Conservation (phyloP, 2,113 vertebrate genomes). For the Trogon melanurus region DNA sequence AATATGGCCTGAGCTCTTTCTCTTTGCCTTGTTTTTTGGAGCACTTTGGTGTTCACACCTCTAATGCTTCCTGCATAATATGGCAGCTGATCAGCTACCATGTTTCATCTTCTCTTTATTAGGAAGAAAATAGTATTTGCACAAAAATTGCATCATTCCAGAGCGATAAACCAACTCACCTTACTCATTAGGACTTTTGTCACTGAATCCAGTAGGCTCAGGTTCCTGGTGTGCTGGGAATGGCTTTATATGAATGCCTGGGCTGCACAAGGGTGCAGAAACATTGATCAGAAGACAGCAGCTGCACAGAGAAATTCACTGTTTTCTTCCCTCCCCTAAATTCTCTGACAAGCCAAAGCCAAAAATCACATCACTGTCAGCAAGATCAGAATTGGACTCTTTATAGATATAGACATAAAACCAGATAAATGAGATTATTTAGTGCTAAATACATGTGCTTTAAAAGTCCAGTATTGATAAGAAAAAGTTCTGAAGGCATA, state of each 20-base stretch:
- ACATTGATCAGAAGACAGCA: not conserved
- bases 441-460: not conserved
- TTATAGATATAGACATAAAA: not conserved
- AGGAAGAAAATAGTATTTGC: not conserved
- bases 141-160: not conserved
- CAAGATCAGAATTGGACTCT: not conserved
- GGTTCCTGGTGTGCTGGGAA: not conserved
- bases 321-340: not conserved
- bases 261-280: not conserved
- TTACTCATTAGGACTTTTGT: not conserved
- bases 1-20: not conserved
- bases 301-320: not conserved
- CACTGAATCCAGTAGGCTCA: not conserved
- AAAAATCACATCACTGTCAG: conserved; percentile 3
- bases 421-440: not conserved
- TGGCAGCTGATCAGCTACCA: not conserved
- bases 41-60: conserved; percentile 13
- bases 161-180: not conserved
- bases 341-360: not conserved
- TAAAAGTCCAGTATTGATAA: not conserved
- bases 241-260: not conserved
- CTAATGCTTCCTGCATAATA: conserved; percentile 11
- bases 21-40: not conserved
- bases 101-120: conserved; percentile 26
- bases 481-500: not conserved